Evolutionary conservation across 2,888 invertebrate genomes (phyloP).

Genomic region (Apeira syringaria): DNA sequence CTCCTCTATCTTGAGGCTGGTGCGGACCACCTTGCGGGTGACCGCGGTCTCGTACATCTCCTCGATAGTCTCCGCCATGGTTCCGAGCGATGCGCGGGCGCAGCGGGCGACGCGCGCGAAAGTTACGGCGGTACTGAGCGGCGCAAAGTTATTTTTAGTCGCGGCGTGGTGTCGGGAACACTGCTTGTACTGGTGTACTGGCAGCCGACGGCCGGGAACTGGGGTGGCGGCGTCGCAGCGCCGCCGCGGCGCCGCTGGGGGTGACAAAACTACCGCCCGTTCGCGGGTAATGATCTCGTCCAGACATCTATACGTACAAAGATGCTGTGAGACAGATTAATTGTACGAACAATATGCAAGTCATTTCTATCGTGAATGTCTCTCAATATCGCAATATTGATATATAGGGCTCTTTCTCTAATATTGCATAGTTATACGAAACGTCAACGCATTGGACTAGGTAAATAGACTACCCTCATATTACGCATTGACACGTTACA

Average conservation of each 20-base stretch:
- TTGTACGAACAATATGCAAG: too few species aligned
- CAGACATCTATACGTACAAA: neutral
- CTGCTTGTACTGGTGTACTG: slow-evolving; percentile 19
- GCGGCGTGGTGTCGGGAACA: slow-evolving; percentile 56
- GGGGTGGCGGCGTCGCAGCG: slow-evolving; percentile 18
- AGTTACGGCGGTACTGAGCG: slow-evolving; percentile 77
- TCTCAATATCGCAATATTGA: too few species aligned
- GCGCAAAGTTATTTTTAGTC: slow-evolving; percentile 76
- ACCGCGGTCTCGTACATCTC: slow-evolving; percentile 88
- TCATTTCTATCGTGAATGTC: too few species aligned
- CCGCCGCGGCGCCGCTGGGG: slow-evolving; percentile 12
- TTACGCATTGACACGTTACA: too few species aligned
- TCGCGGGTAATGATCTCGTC: slow-evolving; percentile 5
- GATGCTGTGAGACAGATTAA: neutral
- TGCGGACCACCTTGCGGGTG: slow-evolving; percentile 87
- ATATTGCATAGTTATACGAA: too few species aligned
- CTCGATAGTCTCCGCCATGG: slow-evolving; percentile 88
- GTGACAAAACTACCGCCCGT: slow-evolving; percentile 14
- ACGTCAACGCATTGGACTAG: too few species aligned
- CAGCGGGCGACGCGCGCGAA: slow-evolving; percentile 78
- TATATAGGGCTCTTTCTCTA: too few species aligned
- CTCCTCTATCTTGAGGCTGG: slow-evolving; percentile 89
- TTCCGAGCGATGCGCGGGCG: slow-evolving; percentile 66
- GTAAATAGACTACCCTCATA: too few species aligned
- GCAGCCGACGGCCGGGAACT: slow-evolving; percentile 24